A percentile compares a stretch with the other conserved stretches of the same genome.
phyloP scores from a whole-genome alignment of 2,113 vertebrate species.

The Aldabrachelys gigantea region DNA sequence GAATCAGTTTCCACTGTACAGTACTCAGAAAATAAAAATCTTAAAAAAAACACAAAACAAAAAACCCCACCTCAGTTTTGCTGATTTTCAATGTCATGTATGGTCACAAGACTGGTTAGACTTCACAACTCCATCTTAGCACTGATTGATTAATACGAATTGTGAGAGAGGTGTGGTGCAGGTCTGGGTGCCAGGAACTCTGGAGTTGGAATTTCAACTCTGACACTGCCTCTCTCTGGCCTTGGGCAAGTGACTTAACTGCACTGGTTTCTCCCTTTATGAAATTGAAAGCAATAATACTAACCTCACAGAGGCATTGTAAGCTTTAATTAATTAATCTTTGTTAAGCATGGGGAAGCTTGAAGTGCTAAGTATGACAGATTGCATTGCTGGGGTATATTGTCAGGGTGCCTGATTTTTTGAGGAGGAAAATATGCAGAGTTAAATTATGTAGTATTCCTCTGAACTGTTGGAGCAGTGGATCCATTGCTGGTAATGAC shows the following conservation, averaged over 20 bases:
- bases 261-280: neutral
- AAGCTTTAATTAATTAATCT: neutral
- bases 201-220: neutral
- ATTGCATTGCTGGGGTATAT: neutral
- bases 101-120: neutral
- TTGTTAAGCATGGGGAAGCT: fast-evolving
- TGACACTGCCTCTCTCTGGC: neutral
- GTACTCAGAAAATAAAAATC: neutral
- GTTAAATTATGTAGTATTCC: neutral
- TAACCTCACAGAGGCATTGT: neutral
- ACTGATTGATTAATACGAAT: neutral
- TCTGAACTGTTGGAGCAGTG: neutral
- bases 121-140: neutral
- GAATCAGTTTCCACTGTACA: neutral
- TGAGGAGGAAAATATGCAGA: neutral
- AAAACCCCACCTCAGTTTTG: neutral
- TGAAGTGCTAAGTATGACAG: neutral
- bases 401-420: neutral
- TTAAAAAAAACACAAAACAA: neutral
- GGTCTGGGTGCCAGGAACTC: neutral
- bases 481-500: neutral
- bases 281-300: fast-evolving
- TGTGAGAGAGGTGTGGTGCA: neutral
- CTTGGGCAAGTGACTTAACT: neutral
- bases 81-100: neutral